Percentiles rank a stretch among this genome's conserved stretches.
These are phyloP conservation scores for Drymodes brunneopygia DNA, from an alignment of 2,113 vertebrate species.

Conservation along the genomic window DNA sequence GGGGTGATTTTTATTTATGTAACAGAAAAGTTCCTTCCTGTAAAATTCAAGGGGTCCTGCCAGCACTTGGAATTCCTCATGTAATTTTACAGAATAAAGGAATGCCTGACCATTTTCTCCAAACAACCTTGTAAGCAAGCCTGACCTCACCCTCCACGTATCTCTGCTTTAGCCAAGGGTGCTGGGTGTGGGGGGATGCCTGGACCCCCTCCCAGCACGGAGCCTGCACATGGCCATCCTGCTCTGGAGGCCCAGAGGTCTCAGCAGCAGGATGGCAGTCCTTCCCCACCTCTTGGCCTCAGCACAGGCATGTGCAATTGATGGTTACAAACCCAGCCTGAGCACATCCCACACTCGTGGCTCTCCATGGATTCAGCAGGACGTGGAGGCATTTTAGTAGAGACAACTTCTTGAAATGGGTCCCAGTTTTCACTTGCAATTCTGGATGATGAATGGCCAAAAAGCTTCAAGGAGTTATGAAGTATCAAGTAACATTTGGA, in stretches of 20 bases:
- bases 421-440: not conserved
- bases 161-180: not conserved
- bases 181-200: accelerated
- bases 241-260: not conserved
- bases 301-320: accelerated
- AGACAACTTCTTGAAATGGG: not conserved
- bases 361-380: not conserved
- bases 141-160: not conserved
- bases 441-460: not conserved
- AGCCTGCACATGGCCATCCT: not conserved
- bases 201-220: accelerated
- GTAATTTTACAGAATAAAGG: not conserved
- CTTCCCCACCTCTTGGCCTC: not conserved
- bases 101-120: not conserved
- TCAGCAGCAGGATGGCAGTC: not conserved
- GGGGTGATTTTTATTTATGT: not conserved
- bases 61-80: not conserved
- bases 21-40: not conserved
- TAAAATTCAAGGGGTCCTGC: not conserved
- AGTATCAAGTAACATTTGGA: not conserved
- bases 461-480: not conserved
- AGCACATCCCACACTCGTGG: accelerated
- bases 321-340: not conserved
- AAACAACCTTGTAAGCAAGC: not conserved
- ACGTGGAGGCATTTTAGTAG: not conserved